These are phyloP conservation scores for Drosophila asahinai DNA, from an alignment of 1,140 invertebrate genomes.

Conservation along the genomic window DNA sequence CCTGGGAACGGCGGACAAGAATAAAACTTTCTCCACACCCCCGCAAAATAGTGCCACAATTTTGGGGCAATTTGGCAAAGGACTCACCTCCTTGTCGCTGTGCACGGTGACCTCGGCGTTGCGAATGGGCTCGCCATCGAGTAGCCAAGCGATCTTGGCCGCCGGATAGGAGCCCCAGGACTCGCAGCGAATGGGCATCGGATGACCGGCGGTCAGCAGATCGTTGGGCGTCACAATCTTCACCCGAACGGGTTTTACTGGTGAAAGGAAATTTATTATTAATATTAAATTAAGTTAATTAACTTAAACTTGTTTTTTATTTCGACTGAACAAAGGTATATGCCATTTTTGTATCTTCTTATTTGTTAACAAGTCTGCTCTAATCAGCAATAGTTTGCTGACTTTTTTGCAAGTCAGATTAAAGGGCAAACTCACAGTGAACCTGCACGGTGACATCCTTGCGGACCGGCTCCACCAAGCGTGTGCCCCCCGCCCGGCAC, in stretches of 20 bases:
- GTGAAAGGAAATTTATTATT: slow-evolving; percentile 29
- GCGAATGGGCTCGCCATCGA: slow-evolving; percentile 89
- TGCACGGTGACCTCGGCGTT: slow-evolving; percentile 84
- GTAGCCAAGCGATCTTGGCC: slow-evolving; percentile 90
- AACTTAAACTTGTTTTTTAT: too few relatives aligned
- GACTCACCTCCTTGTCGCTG: slow-evolving; percentile 81
- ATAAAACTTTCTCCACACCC: slow-evolving; percentile 27
- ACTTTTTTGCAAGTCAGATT: not conserved
- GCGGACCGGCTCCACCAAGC: slow-evolving; percentile 86
- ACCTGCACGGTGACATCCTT: slow-evolving; percentile 88
- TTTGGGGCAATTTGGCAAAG: slow-evolving; percentile 42
- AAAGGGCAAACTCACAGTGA: slow-evolving; percentile 88
- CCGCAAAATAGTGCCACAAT: slow-evolving; percentile 45
- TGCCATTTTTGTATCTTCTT: too few relatives aligned
- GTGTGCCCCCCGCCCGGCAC: slow-evolving; percentile 90
- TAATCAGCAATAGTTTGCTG: slow-evolving; percentile 6
- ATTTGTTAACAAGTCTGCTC: not conserved
- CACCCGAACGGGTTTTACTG: slow-evolving; percentile 90
- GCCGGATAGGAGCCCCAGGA: slow-evolving; percentile 91
- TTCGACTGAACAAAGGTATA: too few relatives aligned
- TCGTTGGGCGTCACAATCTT: slow-evolving; percentile 88
- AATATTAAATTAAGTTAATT: not conserved
- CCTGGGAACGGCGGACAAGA: slow-evolving; percentile 32
- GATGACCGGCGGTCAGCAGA: slow-evolving; percentile 87
- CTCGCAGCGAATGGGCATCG: slow-evolving; percentile 88